Percentiles rank a stretch among this genome's conserved stretches.
phyloP scores from a whole-genome alignment of 2,113 vertebrate species.

The Chionis minor region DNA sequence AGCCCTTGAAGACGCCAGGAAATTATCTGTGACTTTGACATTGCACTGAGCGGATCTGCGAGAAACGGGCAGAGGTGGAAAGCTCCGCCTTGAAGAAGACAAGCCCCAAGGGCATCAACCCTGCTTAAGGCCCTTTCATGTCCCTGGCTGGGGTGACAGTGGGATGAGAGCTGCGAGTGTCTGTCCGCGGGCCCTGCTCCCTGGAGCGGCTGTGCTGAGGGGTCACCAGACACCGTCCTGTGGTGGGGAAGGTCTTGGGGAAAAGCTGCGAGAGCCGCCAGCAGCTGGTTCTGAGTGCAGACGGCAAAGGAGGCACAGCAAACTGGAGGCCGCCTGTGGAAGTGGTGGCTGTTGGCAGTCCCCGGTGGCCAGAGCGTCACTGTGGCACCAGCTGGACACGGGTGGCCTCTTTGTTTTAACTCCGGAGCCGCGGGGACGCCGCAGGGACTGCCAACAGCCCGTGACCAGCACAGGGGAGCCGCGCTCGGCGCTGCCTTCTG shows the following conservation, averaged over 20 bases:
- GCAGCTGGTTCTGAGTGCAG: background rate
- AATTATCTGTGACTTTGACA: background rate
- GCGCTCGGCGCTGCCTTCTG: rapidly evolving
- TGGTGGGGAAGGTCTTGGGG: background rate
- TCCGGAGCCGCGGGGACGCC: background rate
- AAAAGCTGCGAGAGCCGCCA: background rate
- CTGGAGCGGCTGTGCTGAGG: background rate
- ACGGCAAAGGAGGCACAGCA: background rate
- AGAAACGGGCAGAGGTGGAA: background rate
- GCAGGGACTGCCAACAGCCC: rapidly evolving
- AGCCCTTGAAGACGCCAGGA: background rate
- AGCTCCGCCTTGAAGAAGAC: background rate
- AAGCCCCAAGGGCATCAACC: background rate
- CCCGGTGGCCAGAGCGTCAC: rapidly evolving
- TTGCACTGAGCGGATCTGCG: background rate
- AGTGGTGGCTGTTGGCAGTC: background rate
- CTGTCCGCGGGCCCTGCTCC: background rate
- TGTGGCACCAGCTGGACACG: rapidly evolving
- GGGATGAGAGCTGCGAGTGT: background rate
- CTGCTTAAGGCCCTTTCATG: background rate
- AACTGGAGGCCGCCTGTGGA: background rate
- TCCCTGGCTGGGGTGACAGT: rapidly evolving
- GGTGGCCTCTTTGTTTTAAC: background rate
- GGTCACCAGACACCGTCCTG: background rate
- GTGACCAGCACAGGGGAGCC: background rate